Base-by-base conservation (phyloP, 2,797 vertebrate species). In the Apogon hyalosoma region DNA sequence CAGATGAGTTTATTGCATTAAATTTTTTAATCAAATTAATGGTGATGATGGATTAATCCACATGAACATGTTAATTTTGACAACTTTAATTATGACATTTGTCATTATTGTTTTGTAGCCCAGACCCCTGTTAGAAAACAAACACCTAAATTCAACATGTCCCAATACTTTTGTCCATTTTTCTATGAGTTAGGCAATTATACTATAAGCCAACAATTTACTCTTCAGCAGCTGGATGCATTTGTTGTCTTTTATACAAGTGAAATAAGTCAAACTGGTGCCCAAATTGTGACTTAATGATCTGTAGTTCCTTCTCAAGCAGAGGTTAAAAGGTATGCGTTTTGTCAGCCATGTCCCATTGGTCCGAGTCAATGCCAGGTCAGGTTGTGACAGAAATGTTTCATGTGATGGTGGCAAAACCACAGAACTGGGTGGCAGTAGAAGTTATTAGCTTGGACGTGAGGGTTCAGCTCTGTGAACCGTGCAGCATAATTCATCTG, bases 391-490 rank as follows among this genome's bases (percentile, higher is more conserved):
- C 80, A 83, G 18, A 47, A 59, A 72, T 75, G 81, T 87, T 78
- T 63, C 12, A 67, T 49, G 33, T 52, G 75, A 80, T 77, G 73
- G 52, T 76, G 68, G 72, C 83, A 71, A 58, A 82, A 77, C 62
- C 40, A 53, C 77, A 33, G 47, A 31, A 72, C 58, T 57, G 40
- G 70, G 71, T 79, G 78, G 59, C 81, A 81, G 64, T 69, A 47
- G 70, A 72, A 71, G 69, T 87, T 83, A 88, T 89, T 84, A 87
- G 73, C 77, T 84, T 62, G 73, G 88, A 90, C 82, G 19, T 73
- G 76, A 75, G 63, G 71, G 80, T 76, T 79, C 47, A 15, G 74
- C 76, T 87, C 82, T 2, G 11, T 87, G 88, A 91, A 87, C 88
- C 86, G 8, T 74, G 73, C 43, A 4, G 80, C 82, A 81, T 85